Conservation (phyloP, 2,113 vertebrate genomes). For the Chaetorhynchus papuensis region DNA sequence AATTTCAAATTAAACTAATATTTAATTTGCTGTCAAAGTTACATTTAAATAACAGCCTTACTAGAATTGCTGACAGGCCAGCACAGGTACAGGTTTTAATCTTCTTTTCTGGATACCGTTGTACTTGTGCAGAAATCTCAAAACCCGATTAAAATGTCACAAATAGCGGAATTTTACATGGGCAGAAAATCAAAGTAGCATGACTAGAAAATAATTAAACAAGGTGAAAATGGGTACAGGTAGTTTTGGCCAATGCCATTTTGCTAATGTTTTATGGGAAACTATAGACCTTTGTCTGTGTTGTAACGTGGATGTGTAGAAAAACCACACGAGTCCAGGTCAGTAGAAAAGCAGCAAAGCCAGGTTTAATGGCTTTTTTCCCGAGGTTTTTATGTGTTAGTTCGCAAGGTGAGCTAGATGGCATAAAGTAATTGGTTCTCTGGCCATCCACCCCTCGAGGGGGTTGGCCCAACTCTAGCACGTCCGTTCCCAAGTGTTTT, state of each 20-base stretch:
- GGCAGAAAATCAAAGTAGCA: not conserved
- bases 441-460: no score
- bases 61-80: not conserved
- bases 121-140: not conserved
- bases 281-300: not conserved
- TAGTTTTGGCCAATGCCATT: not conserved
- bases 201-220: not conserved
- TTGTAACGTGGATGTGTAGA: no score
- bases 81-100: not conserved
- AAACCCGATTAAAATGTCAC: not conserved
- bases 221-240: not conserved
- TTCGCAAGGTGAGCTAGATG: no score
- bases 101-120: not conserved
- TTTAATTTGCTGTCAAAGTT: conserved; percentile 47
- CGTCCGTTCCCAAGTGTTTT: no score
- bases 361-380: no score
- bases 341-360: no score
- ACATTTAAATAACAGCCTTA: conserved; percentile 4
- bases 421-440: no score
- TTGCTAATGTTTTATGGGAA: not conserved
- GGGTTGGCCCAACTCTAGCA: no score
- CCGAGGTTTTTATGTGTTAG: no score
- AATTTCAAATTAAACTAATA: conserved; percentile 66
- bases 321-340: no score
- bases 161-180: not conserved